Base-by-base conservation (phyloP, 1,140 invertebrate species). In the Bombus vancouverensis region DNA sequence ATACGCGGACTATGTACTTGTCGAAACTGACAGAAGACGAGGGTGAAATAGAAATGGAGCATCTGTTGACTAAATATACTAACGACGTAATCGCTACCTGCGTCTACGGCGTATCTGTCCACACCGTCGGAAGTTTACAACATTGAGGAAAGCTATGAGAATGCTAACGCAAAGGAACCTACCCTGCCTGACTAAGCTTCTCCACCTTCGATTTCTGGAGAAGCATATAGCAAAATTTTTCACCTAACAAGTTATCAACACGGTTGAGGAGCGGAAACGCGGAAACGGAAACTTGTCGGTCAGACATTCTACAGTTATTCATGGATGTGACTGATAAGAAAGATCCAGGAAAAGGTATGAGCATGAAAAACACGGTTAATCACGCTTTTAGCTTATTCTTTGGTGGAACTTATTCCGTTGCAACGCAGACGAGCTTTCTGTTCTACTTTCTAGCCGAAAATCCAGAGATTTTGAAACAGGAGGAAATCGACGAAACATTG, bases 81-180 rank as follows among this genome's bases (percentile, higher is more conserved):
- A 96, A 95, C 62, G 96, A 97, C 89, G 96, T 97, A 10, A 96
- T 96, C 42, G 96, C 96, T 0, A 94, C 94, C 1, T 94, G 94
- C 22, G 77, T 81, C 0, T 90, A 86, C 1, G 86, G 86, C 0
- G 37, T 88, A 3, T 37, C 4, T 15, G 68, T 90, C 0, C 65
- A 90, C 57, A 84, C 77, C 8, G 34, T 34, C 34, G 34, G 1
- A 65, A n/a, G 12, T 82, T 92, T 8, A 32, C 34, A 9, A 12
- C 1, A 0, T 10, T 47, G 8, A 4, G 4, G 42, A 81, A 75
- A 1, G 25, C 18, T 5, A 5, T 74, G 18, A 85, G 53, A 28
- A 22, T 89, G 1, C 34, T 87, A 18, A 0, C 87, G 0, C 6
- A 34, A 0, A 82, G 85, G 37, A 83, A 62, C 18, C 3, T 66